Evolutionary conservation across 2,888 invertebrate genomes (phyloP).

Genomic region (Ellobium chinense): DNA sequence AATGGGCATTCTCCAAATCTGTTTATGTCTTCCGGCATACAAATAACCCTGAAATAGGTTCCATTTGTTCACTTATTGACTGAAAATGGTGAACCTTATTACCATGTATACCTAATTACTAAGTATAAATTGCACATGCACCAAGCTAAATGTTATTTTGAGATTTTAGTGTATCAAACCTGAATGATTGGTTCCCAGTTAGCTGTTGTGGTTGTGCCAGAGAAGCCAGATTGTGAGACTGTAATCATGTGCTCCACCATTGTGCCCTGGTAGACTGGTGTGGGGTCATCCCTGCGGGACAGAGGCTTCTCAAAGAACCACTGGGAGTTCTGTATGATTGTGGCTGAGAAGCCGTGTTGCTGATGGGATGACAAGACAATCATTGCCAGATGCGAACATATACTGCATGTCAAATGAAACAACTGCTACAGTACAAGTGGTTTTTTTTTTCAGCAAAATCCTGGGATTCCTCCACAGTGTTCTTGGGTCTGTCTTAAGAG

Average conservation of each 20-base stretch:
- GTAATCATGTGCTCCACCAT: slow-evolving; percentile 58
- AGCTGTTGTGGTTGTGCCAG: slow-evolving; percentile 9
- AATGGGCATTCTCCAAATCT: too few species aligned
- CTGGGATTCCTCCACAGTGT: too few species aligned
- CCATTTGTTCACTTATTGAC: too few species aligned
- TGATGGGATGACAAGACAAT: too few species aligned
- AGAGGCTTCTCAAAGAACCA: slow-evolving; percentile 76
- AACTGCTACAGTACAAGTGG: not conserved
- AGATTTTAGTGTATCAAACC: too few species aligned
- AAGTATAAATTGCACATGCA: too few species aligned
- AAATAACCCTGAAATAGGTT: too few species aligned
- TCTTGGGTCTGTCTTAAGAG: too few species aligned
- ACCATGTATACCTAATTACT: too few species aligned
- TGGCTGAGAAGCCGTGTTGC: not conserved
- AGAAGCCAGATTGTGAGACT: slow-evolving; percentile 14
- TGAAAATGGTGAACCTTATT: too few species aligned
- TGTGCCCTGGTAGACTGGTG: slow-evolving; percentile 70
- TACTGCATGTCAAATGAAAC: not conserved
- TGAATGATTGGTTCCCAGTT: slow-evolving; percentile 71
- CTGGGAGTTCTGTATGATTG: slow-evolving; percentile 55
- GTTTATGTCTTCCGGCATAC: too few species aligned
- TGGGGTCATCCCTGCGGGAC: slow-evolving; percentile 62
- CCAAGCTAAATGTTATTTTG: too few species aligned
- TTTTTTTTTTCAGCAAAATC: not conserved
- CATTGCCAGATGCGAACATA: not conserved